Evolutionary conservation across 2,888 invertebrate species (phyloP).

Genomic region (Scaeva pyrastri): DNA sequence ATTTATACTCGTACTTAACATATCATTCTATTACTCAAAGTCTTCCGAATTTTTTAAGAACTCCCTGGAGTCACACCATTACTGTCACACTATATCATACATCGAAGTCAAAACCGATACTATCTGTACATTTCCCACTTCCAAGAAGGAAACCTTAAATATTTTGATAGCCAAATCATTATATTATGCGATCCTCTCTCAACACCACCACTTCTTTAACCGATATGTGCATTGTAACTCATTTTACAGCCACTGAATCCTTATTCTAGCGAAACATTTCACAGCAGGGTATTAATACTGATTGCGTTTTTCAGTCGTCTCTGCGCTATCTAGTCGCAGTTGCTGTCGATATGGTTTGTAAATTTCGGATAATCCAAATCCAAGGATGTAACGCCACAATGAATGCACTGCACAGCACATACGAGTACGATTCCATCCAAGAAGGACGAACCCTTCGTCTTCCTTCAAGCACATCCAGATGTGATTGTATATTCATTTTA

Average conservation of each 20-base stretch:
- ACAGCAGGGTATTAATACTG: constrained; percentile 71
- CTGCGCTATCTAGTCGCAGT: neutral
- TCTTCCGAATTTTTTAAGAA: no score
- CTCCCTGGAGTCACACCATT: no score
- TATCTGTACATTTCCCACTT: no score
- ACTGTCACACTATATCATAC: neutral
- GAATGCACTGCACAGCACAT: no score
- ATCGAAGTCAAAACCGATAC: neutral
- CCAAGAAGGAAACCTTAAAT: neutral
- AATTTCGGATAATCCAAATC: constrained; percentile 55
- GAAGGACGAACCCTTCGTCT: constrained; percentile 18
- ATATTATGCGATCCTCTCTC: constrained; percentile 44
- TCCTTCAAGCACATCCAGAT: constrained; percentile 55
- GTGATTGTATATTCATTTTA: constrained; percentile 70
- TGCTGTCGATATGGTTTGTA: constrained; percentile 56
- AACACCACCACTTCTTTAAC: constrained; percentile 6
- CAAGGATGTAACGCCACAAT: constrained; percentile 38
- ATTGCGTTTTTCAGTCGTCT: constrained; percentile 61
- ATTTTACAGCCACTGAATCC: constrained; percentile 66
- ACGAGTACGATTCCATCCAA: no score
- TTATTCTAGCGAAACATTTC: constrained; percentile 63
- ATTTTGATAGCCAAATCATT: constrained; percentile 49
- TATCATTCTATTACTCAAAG: no score
- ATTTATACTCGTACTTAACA: no score
- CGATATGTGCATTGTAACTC: constrained; percentile 46